Percentiles rank a stretch among this genome's conserved stretches.
Evolutionary conservation across 1,140 invertebrate genomes (phyloP).

Genomic region (Drosophila leontia): DNA sequence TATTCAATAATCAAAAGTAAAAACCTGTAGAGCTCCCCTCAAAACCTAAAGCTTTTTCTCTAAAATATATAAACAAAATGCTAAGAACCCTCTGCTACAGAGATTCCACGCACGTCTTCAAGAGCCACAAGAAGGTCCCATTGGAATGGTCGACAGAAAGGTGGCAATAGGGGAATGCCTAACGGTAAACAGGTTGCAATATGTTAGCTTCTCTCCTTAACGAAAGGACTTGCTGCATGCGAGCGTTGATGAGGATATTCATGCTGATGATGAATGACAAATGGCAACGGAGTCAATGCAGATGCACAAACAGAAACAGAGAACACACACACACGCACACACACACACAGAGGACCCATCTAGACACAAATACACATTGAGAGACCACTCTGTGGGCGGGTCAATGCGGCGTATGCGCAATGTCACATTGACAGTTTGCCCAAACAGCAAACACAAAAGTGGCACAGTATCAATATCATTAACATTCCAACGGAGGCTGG

Average conservation of each 20-base stretch:
- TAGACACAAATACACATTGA: neutral
- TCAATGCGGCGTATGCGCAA: constrained; percentile 71
- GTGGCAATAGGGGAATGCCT: constrained; percentile 6
- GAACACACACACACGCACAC: neutral
- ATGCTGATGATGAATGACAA: constrained; percentile 28
- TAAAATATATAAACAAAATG: constrained; percentile 3
- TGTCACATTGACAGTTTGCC: constrained; percentile 69
- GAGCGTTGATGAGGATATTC: neutral
- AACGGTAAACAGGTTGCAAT: constrained; percentile 3
- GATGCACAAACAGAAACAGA: constrained; percentile 21
- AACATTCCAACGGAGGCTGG: constrained; percentile 41
- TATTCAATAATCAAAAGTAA: no score
- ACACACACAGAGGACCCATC: neutral
- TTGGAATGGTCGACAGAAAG: neutral
- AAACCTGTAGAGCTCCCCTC: neutral
- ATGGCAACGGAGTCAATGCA: constrained; percentile 29
- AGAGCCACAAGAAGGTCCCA: constrained; percentile 3
- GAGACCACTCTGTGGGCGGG: constrained; percentile 36
- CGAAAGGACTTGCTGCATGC: constrained; percentile 4
- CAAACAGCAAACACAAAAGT: constrained; percentile 49
- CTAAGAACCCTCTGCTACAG: neutral
- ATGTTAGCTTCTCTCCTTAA: constrained; percentile 10
- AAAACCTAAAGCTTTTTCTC: no score
- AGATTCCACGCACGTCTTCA: constrained; percentile 4
- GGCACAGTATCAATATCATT: constrained; percentile 53